Evolutionary conservation across 2,113 vertebrate genomes (phyloP), one percentile per base, ranked within the genome.

Genomic region (Vulpes ferrilata): DNA sequence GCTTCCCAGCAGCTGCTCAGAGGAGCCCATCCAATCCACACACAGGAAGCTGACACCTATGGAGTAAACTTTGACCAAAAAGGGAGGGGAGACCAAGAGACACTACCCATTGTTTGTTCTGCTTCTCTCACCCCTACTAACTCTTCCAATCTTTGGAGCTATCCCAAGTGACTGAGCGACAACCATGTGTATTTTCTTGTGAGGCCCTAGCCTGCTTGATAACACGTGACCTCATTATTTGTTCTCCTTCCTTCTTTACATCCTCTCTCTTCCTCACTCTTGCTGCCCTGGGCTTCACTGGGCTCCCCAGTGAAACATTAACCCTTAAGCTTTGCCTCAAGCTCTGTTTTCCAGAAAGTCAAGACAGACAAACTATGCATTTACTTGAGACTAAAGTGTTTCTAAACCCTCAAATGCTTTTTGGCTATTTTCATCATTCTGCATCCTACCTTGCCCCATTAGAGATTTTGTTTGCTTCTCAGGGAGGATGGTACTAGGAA

Each of bases 331-430:
- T 83, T 69, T 69, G 71, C 30, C 80, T 64, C 38, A 62, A 86
- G 78, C 60, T 92, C 60, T 88, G 43, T 93, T 95, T 92, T 88
- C 71, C 57, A 51, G 83, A 35, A 90, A 95, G 76, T 23, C 65
- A 38, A 55, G 83, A 30, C 17, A 20, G 74, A 79, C 32, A 81
- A 32, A 85, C 67, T 55, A 13, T 27, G 27, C 15, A 62, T 80
- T 69, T 64, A 55, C 64, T 92, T 71, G 83, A 88, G 30, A 48
- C 69, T 55, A 35, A 71, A 82, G n/a, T 30, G 11, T 95, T 69
- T 95, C 65, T n/a, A 79, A 92, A 32, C 62, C 35, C 35, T 57
- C 80, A n/a, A 57, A 65, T 38, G 25, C 59, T 48, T 32, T 81
- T 20, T 43, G 57, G 57, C 3, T 85, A 20, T 89, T 94, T 74